These are phyloP conservation scores for Hyla sarda DNA, from an alignment of 2,113 vertebrate species.

Conservation along the genomic window DNA sequence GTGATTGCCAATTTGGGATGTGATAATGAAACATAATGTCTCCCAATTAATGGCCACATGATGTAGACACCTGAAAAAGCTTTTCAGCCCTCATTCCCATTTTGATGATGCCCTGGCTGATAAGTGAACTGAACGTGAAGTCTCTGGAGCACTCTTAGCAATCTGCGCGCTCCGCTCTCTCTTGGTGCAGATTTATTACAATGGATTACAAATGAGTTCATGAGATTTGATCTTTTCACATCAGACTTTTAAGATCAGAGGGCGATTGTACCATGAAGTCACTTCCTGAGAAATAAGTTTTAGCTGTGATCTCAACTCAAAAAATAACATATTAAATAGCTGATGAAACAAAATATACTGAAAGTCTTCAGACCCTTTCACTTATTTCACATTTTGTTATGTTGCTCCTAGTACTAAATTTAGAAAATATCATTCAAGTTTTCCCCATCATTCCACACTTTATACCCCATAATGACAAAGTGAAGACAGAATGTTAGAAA, in stretches of 20 bases:
- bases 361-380: too few relatives aligned
- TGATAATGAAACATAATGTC: background rate
- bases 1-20: background rate
- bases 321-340: too few relatives aligned
- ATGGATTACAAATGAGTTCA: conserved; percentile 29
- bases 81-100: conserved; percentile 31
- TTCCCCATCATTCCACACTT: too few relatives aligned
- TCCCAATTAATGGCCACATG: background rate
- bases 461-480: too few relatives aligned
- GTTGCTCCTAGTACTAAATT: too few relatives aligned
- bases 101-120: conserved; percentile 35
- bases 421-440: too few relatives aligned
- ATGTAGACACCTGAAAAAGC: conserved; percentile 31
- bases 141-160: conserved; percentile 42
- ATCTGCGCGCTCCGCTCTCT: conserved; percentile 41
- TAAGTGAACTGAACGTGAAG: conserved; percentile 5
- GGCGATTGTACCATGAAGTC: background rate
- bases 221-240: conserved; percentile 25
- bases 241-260: conserved; percentile 11
- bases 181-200: conserved; percentile 39
- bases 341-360: too few relatives aligned
- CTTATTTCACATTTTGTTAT: too few relatives aligned
- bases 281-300: background rate
- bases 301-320: background rate
- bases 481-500: too few relatives aligned